Evolutionary conservation across 2,888 invertebrate genomes (phyloP).

Genomic region (Crematogaster levior): DNA sequence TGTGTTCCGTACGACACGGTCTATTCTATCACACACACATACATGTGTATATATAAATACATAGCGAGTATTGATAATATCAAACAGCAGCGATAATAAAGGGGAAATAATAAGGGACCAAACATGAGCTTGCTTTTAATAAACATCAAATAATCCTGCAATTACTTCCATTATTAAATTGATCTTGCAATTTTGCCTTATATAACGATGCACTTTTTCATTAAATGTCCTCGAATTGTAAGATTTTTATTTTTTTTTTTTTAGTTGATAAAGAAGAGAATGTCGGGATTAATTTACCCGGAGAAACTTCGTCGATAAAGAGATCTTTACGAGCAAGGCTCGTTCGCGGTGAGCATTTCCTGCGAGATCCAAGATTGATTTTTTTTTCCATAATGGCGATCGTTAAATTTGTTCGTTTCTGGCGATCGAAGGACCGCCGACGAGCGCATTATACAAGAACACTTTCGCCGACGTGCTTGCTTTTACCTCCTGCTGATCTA

Average conservation of each 20-base stretch:
- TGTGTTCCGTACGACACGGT: not conserved
- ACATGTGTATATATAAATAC: not conserved
- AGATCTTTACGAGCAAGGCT: conserved; percentile 20
- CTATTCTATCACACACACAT: not conserved
- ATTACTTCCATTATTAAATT: not conserved
- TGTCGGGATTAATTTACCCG: conserved; percentile 63
- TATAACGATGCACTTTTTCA: not conserved
- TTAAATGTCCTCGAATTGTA: not conserved
- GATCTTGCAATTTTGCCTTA: not conserved
- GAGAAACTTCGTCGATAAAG: conserved; percentile 39
- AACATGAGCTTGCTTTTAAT: not conserved
- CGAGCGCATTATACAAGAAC: conserved; percentile 77
- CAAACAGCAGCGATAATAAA: not conserved
- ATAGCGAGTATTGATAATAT: conserved; percentile 5
- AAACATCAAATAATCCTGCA: not conserved
- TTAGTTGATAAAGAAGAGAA: not conserved
- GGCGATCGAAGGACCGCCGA: conserved; percentile 62
- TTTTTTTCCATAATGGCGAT: conserved; percentile 44
- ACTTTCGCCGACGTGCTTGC: conserved; percentile 82
- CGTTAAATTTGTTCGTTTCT: conserved; percentile 71
- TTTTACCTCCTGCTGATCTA: conserved; percentile 77
- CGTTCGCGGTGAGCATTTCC: conserved; percentile 14
- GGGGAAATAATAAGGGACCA: not conserved
- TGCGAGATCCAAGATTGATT: conserved; percentile 43
- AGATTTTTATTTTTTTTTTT: not conserved